These are phyloP conservation scores for Drosophila rhopaloa DNA, from an alignment of 1,140 invertebrate species.

Conservation along the genomic window DNA sequence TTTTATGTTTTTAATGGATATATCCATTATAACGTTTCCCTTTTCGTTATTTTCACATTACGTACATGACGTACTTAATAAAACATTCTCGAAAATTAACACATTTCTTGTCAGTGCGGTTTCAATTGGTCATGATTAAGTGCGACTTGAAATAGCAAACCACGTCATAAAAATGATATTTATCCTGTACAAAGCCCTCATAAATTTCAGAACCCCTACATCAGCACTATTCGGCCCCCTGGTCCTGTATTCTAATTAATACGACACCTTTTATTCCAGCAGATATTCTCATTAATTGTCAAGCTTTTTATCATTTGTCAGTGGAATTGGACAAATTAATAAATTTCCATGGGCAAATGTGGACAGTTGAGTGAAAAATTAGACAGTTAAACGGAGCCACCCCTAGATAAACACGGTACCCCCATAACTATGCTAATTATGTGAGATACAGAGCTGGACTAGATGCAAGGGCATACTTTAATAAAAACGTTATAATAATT, in stretches of 20 bases:
- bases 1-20: too few relatives aligned
- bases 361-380: conserved; percentile 82
- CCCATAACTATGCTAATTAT: conserved; percentile 77
- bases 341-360: conserved; percentile 74
- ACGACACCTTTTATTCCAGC: conserved; percentile 57
- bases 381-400: conserved; percentile 56
- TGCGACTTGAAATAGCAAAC: conserved; percentile 31
- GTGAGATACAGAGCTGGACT: conserved; percentile 51
- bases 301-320: conserved; percentile 83
- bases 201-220: conserved; percentile 17
- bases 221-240: conserved; percentile 18
- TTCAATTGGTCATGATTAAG: conserved; percentile 34
- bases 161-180: conserved; percentile 32
- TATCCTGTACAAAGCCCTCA: not conserved
- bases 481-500: conserved; percentile 83
- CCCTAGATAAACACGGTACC: conserved; percentile 44
- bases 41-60: not conserved
- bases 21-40: too few relatives aligned
- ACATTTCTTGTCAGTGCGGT: conserved; percentile 22
- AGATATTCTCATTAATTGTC: conserved; percentile 60
- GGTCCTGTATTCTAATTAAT: conserved; percentile 67
- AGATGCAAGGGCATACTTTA: conserved; percentile 56
- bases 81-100: conserved; percentile 19
- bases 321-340: conserved; percentile 78
- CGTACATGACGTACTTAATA: not conserved